Conservation (phyloP, 2,888 invertebrate genomes). For the Gnatocerus cornutus region DNA sequence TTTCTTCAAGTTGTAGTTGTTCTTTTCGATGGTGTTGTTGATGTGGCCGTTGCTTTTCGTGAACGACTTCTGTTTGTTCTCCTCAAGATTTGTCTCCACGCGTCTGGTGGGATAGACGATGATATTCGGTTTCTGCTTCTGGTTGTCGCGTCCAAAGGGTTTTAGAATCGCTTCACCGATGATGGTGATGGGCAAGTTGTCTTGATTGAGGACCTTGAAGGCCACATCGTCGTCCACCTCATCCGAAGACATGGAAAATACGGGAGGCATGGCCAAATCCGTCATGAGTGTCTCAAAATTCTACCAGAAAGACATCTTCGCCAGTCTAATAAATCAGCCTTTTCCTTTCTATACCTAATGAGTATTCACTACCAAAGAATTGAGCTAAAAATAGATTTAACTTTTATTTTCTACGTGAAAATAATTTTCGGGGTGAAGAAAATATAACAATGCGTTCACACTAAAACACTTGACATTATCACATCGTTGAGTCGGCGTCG, state of each 20-base stretch:
- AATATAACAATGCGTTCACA: background rate
- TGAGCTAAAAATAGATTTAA: constrained; percentile 29
- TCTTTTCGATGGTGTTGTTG: constrained; percentile 57
- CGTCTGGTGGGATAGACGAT: constrained; percentile 74
- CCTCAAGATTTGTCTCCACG: constrained; percentile 63
- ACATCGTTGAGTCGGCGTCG: constrained; percentile 35
- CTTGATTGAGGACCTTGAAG: constrained; percentile 70
- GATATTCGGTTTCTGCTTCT: constrained; percentile 72
- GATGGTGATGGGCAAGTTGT: constrained; percentile 67
- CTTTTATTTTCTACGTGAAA: constrained; percentile 10
- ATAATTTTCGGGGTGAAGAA: background rate
- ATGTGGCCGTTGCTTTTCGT: constrained; percentile 68
- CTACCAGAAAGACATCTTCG: constrained; percentile 6
- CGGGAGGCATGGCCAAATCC: constrained; percentile 59
- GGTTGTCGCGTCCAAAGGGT: constrained; percentile 66
- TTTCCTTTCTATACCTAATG: constrained; percentile 12
- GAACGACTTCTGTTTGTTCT: constrained; percentile 63
- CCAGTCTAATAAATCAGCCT: constrained; percentile 14
- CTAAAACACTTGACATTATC: constrained; percentile 9
- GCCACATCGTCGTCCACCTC: constrained; percentile 66
- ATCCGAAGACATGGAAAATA: constrained; percentile 60
- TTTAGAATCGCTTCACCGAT: constrained; percentile 67
- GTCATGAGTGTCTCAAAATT: constrained; percentile 32
- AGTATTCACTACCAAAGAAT: constrained; percentile 13
- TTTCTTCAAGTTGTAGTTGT: constrained; percentile 64